phyloP scores from a whole-genome alignment of 2,113 vertebrate species.

The Coracopsis vasa region DNA sequence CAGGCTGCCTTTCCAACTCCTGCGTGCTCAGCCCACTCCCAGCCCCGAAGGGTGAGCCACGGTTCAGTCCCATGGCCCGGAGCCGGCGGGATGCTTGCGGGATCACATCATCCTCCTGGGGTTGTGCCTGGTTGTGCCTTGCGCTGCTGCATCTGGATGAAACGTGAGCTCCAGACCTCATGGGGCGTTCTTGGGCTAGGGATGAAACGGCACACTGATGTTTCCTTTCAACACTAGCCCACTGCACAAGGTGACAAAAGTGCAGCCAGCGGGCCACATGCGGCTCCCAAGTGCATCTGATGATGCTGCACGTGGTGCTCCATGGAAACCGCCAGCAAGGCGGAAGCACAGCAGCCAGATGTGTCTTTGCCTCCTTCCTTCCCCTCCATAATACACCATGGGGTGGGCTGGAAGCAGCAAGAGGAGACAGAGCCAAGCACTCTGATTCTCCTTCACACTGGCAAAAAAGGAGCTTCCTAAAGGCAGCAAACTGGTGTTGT shows the following conservation, averaged over 20 bases:
- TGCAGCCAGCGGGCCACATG: neutral
- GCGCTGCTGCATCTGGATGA: neutral
- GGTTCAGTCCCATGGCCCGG: neutral
- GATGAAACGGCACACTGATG: neutral
- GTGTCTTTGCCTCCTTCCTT: neutral
- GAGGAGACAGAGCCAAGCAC: neutral
- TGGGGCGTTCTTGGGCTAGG: neutral
- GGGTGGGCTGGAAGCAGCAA: neutral
- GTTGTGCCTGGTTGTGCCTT: neutral
- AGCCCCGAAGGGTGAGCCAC: neutral
- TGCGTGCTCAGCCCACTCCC: neutral
- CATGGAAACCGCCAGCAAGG: neutral
- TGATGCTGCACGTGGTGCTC: neutral
- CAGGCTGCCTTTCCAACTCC: neutral
- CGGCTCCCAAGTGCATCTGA: neutral
- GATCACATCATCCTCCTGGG: neutral
- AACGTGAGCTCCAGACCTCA: neutral
- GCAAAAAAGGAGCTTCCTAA: neutral
- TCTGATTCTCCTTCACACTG: neutral
- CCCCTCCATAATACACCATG: rapidly evolving
- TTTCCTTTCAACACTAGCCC: neutral
- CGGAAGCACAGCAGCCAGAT: neutral
- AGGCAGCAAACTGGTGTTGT: neutral
- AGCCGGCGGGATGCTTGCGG: neutral
- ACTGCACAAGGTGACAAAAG: neutral